These are phyloP conservation scores for Pyrgilauda ruficollis DNA, from an alignment of 2,113 vertebrate genomes.

Conservation along the genomic window DNA sequence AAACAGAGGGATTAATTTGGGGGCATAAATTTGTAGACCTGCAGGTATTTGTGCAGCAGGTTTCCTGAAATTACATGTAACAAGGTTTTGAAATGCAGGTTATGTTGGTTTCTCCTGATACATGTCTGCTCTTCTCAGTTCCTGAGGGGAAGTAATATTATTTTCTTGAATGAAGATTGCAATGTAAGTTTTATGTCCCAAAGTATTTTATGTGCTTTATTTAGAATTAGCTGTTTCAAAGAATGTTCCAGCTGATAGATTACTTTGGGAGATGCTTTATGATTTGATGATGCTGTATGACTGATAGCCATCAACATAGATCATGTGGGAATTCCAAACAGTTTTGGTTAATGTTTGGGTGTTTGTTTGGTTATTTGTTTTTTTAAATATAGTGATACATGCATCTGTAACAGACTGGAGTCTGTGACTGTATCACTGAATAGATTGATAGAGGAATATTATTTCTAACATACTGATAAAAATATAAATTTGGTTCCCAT, in stretches of 20 bases:
- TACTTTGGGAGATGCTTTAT: background rate
- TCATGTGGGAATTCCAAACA: background rate
- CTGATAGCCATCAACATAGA: background rate
- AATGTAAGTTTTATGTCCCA: background rate
- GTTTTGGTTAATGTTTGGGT: background rate
- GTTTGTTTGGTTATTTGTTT: background rate
- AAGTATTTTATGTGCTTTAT: background rate
- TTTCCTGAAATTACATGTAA: background rate
- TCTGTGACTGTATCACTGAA: background rate
- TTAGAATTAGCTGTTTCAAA: background rate
- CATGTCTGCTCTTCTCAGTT: background rate
- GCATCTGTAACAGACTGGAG: background rate
- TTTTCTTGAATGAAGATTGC: background rate
- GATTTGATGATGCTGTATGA: background rate
- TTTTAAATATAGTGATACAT: background rate
- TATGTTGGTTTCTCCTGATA: background rate
- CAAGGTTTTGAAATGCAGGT: background rate
- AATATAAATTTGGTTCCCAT: background rate
- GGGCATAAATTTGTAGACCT: background rate
- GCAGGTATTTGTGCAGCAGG: background rate
- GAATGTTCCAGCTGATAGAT: background rate
- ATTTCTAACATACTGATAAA: background rate
- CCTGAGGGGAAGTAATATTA: background rate
- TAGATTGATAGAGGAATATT: background rate
- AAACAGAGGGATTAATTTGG: background rate